Evolutionary conservation across 2,888 invertebrate genomes (phyloP).

Genomic region (Himalopsyche kuldschensis): DNA sequence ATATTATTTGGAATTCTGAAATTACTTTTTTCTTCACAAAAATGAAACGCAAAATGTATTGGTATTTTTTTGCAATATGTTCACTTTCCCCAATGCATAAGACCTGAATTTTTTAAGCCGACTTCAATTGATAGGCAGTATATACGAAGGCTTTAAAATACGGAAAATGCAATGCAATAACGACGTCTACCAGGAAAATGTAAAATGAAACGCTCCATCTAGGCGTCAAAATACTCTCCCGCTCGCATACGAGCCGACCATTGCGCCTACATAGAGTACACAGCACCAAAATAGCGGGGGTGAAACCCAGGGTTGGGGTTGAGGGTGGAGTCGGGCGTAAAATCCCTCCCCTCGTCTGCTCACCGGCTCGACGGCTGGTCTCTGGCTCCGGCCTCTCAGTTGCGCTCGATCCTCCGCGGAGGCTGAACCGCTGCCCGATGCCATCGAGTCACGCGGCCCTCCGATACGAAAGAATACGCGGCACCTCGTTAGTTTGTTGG

Average conservation of each 20-base stretch:
- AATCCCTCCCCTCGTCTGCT: background rate
- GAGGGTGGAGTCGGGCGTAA: background rate
- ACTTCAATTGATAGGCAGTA: background rate
- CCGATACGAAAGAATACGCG: background rate
- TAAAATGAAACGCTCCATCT: background rate
- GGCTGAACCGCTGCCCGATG: background rate
- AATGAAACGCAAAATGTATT: too few species aligned
- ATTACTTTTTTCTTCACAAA: too few species aligned
- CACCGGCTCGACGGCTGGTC: background rate
- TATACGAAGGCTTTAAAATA: background rate
- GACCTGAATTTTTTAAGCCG: too few species aligned
- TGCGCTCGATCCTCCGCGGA: background rate
- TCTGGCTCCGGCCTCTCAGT: background rate
- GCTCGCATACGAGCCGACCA: background rate
- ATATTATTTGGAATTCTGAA: too few species aligned
- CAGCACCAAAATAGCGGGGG: background rate
- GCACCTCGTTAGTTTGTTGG: background rate
- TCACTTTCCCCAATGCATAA: too few species aligned
- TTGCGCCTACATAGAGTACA: background rate
- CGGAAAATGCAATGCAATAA: background rate
- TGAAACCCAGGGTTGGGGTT: background rate
- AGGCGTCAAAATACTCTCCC: background rate
- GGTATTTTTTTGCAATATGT: too few species aligned
- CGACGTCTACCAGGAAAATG: background rate
- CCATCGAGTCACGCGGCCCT: background rate